Evolutionary conservation across 2,888 invertebrate species (phyloP), one percentile per base, ranked within the genome.

Genomic region (Bellardia pandia): DNA sequence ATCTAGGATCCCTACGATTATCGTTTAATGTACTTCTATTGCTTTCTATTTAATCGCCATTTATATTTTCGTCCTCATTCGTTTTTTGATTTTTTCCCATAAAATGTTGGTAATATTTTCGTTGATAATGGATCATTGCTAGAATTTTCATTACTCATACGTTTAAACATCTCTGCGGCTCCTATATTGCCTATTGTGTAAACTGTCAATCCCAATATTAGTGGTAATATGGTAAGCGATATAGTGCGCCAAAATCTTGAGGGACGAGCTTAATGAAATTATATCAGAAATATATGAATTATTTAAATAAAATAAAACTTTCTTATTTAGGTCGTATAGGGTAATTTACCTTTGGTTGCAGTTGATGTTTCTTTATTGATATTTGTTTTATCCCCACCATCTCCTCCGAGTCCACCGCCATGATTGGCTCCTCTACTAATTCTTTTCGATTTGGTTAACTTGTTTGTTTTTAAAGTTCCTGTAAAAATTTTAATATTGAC

Each of bases 171-270:
- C 11, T 81, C 56, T 23, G 40, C 9, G 3, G 64, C 48, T 16
- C 13, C 53, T 6, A 64, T 14, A 42, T 51, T 68, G 16, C 23
- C 51, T 9, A 66, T 11, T 42, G 51, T 13, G 60, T 77, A 86
- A 23, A 72, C 11, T 16, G 77, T 68, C 3, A 86, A 11, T 0
- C 66, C 76, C 0, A 86, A 0, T 3, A 72, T 16, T 6, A 86
- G 7, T 8, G 81, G 72, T 11, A 77, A 8, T 11, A 71, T 30
- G 33, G 72, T 45, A 2, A 86, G 4, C 13, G 66, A 77, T 3
- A 77, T 3, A 23, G 66, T 45, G 2, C 53, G 33, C 85, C 85
- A 86, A 14, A 81, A 81, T 30, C 33, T 66, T 3, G 60, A 23
- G 4, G 16, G 5, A 14, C 7, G 23, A 23, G 16, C 85, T 86